Evolutionary conservation across 1,140 invertebrate genomes (phyloP), one percentile per base, ranked within the genome.

Genomic region (Drosophila mauritiana): DNA sequence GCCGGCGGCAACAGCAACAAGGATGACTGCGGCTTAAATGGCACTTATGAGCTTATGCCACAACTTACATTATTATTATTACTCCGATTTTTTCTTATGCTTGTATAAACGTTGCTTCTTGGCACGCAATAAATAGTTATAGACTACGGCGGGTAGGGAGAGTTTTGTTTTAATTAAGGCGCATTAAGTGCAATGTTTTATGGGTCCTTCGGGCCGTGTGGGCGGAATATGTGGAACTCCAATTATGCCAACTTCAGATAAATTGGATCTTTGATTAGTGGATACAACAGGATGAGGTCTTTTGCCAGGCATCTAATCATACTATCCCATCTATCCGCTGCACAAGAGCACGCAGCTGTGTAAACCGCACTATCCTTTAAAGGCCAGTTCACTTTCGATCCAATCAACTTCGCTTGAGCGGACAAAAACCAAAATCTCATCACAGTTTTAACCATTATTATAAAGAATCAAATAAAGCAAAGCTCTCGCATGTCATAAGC

Each of bases 21-120:
- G 70, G 70, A 78, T 81, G 76, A 80, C 84, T 76, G 72, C 78
- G 84, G 84, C 84, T 89, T 89, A 89, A 89, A 89, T 84, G 84
- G 80, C 84, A 89, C 84, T 89, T 89, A 89, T 89, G 84, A 89
- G 84, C 84, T 89, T 89, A 89, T 86, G 84, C 85, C 85, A 78
- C 80, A 89, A 89, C 84, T 89, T 89, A 89, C 84, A 89, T 89
- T 89, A 89, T 89, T 89, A 88, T 88, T 89, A 89, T 89, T 89
- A 84, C 83, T 68, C 76, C 46, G 64, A 85, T 82, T 82, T 85
- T 82, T 76, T 54, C 51, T 49, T 54, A 22, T 65, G 36, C 20
- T 51, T 37, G 48, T 58, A 22, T 43, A 43, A 42, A 36, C 58
- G 63, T 55, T 54, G 56, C 48, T 63, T 74, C 62, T 45, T 37